phyloP scores from a whole-genome alignment of 2,113 vertebrate genomes.

The Coturnix japonica region DNA sequence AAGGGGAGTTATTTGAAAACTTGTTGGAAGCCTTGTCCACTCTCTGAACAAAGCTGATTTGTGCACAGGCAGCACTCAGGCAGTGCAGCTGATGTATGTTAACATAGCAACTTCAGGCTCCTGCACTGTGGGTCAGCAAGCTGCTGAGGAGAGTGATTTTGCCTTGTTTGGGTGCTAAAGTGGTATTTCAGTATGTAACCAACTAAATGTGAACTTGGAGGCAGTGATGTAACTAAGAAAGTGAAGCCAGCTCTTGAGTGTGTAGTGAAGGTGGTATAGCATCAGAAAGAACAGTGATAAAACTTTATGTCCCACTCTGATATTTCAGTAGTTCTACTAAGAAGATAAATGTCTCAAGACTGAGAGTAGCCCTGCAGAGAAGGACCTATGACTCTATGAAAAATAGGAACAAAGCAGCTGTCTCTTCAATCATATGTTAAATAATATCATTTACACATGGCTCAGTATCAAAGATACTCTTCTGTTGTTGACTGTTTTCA shows the following conservation, averaged over 20 bases:
- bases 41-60: neutral
- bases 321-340: neutral
- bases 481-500: too few species aligned
- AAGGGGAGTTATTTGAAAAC: neutral
- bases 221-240: neutral
- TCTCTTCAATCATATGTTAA: too few species aligned
- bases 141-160: neutral
- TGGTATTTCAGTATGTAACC: neutral
- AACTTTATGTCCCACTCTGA: neutral
- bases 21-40: neutral
- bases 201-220: neutral
- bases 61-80: accelerated
- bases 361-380: too few species aligned
- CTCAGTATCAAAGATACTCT: too few species aligned
- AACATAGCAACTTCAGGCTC: neutral
- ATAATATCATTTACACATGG: too few species aligned
- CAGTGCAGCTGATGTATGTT: neutral
- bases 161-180: neutral
- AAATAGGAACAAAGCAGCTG: too few species aligned
- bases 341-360: neutral
- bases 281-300: neutral
- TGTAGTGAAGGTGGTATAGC: neutral
- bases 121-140: accelerated
- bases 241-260: neutral
- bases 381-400: too few species aligned